These are phyloP conservation scores for Proteles cristata DNA, from an alignment of 2,113 vertebrate species.

Conservation along the genomic window DNA sequence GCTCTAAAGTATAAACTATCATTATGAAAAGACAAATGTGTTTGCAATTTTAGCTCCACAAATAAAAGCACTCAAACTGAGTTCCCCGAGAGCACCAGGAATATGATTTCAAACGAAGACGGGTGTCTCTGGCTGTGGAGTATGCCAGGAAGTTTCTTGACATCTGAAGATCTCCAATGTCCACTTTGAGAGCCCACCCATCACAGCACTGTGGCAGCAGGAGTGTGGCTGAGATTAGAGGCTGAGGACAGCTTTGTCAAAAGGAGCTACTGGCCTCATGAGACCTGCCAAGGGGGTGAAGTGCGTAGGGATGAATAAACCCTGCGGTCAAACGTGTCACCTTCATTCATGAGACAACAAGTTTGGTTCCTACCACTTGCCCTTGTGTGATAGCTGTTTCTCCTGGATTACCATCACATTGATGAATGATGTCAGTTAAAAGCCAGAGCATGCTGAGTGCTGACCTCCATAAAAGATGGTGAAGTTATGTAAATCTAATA, in stretches of 20 bases:
- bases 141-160: background rate
- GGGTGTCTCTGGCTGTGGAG: background rate
- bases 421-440: conserved; percentile 24
- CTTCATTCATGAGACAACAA: background rate
- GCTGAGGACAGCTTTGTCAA: background rate
- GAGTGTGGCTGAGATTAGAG: background rate
- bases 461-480: background rate
- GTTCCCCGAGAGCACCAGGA: background rate
- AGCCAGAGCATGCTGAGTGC: background rate
- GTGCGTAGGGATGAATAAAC: background rate
- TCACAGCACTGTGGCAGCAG: background rate
- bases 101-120: background rate
- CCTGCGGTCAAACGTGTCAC: background rate
- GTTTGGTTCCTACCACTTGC: background rate
- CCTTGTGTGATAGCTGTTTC: background rate
- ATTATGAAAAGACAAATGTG: background rate
- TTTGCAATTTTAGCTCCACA: conserved; percentile 18
- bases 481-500: background rate
- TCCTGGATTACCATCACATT: background rate
- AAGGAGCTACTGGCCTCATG: background rate
- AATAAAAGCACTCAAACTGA: background rate
- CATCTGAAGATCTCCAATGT: background rate
- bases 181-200: background rate
- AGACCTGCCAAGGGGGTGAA: background rate
- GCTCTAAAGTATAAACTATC: background rate